Evolutionary conservation across 2,113 vertebrate genomes (phyloP), one percentile per base, ranked within the genome.

Genomic region (Pelvicachromis taeniatus): DNA sequence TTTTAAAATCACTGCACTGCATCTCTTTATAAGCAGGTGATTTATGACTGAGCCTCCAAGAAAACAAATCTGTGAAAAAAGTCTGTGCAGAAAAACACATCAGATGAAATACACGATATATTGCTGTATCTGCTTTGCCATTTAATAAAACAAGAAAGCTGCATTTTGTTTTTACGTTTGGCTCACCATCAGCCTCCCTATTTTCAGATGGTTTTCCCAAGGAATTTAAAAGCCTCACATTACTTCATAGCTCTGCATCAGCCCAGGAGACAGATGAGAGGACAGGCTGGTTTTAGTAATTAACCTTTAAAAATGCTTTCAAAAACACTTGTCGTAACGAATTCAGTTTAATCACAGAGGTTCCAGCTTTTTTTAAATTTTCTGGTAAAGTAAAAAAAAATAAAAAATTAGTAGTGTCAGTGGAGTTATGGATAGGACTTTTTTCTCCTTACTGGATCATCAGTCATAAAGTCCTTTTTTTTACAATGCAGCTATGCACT

Each of bases 11-110:
- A 29, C 58, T 59, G 65, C n/a, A 61, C 81, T 12, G 31, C 81
- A 78, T 91, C 80, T 88, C 87, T 89, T 92, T 82, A 85, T 48
- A 82, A 65, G 45, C 50, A 12, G 17, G 21, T 89, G 91, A 93
- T 89, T 93, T 89, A 93, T 85, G 86, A 79, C 75, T 33, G 56
- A 78, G 54, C 26, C 75, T 26, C 55, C 26, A 35, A 89, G 23
- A 84, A 86, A 85, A 88, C 58, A 84, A 88, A 88, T 45, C 82
- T 48, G 58, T 77, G 48, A 31, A 84, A 87, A 84, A 84, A 81
- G 40, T 26, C 42, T 55, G 58, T 83, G 53, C 4, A 7, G 77
- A 61, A 54, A 73, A 85, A 83, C 19, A 26, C 80, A 52, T 89
- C 81, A 80, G 65, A 48, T 16, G 31, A 79, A 70, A 68, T 42